Evolutionary conservation across 2,888 invertebrate genomes (phyloP).

Genomic region (Dicyrtomina minuta): DNA sequence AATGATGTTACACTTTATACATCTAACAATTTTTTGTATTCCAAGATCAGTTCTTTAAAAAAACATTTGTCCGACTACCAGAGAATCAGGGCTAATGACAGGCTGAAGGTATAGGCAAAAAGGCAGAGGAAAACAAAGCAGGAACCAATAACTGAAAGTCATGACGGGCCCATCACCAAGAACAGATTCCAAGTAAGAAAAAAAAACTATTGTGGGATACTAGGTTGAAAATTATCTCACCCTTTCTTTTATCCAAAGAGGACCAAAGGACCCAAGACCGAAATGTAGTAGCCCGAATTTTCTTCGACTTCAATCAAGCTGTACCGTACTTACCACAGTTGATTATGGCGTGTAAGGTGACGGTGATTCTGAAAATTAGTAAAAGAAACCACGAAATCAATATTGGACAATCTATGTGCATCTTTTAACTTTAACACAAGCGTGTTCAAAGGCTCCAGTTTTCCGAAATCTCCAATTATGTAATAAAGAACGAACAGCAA

Average conservation of each 20-base stretch:
- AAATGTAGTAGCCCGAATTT: constrained; percentile 10
- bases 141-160: constrained; percentile 11
- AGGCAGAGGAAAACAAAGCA: background rate
- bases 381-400: background rate
- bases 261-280: background rate
- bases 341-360: no score
- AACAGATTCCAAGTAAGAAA: background rate
- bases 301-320: background rate
- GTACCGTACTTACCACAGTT: no score
- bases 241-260: background rate
- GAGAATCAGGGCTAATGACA: no score
- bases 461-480: no score
- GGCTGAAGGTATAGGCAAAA: background rate
- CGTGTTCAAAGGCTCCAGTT: no score
- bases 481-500: no score
- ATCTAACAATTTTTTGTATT: no score
- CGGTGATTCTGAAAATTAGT: background rate
- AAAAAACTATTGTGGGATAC: background rate
- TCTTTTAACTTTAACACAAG: no score
- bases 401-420: no score
- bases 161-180: background rate
- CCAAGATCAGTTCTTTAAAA: background rate
- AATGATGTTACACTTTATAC: no score
- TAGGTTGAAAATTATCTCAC: constrained; percentile 8
- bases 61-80: background rate